These are phyloP conservation scores for Sialis lutaria DNA, from an alignment of 2,888 invertebrate species.

Conservation along the genomic window DNA sequence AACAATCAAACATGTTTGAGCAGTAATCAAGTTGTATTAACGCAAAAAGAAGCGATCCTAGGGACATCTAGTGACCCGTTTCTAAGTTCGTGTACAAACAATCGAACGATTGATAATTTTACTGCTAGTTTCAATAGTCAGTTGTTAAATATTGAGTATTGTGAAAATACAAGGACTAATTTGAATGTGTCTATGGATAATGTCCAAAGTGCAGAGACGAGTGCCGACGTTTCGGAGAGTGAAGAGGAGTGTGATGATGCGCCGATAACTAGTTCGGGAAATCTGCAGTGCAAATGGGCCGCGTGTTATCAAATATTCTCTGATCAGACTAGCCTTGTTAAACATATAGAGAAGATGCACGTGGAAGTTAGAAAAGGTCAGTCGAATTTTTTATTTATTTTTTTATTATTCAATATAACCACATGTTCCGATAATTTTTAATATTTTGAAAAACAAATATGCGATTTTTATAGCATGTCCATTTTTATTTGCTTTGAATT, in stretches of 20 bases:
- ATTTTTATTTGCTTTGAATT: not conserved
- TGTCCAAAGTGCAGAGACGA: not conserved
- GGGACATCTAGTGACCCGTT: slow-evolving; percentile 18
- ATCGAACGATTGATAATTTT: slow-evolving; percentile 1
- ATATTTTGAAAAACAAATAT: not conserved
- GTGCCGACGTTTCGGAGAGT: not conserved
- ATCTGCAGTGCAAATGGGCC: slow-evolving; percentile 62
- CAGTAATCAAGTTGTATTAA: slow-evolving; percentile 26
- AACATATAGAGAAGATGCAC: slow-evolving; percentile 72
- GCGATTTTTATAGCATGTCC: not conserved
- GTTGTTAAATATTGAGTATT: slow-evolving; percentile 10
- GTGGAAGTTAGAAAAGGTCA: slow-evolving; percentile 65
- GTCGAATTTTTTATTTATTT: not conserved
- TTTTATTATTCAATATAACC: not conserved
- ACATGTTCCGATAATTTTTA: not conserved
- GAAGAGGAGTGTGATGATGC: slow-evolving; percentile 13
- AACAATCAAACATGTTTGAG: slow-evolving; percentile 2
- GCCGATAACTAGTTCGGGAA: slow-evolving; percentile 11
- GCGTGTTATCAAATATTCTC: slow-evolving; percentile 66
- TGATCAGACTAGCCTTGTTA: slow-evolving; percentile 61
- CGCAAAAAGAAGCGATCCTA: slow-evolving; percentile 25
- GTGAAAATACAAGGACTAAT: slow-evolving; percentile 15
- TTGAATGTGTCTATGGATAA: slow-evolving; percentile 10
- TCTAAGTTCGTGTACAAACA: slow-evolving; percentile 10
- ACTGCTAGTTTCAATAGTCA: slow-evolving; percentile 3